Conservation (phyloP, 2,113 vertebrate species). For the Cercopithecus mona region DNA sequence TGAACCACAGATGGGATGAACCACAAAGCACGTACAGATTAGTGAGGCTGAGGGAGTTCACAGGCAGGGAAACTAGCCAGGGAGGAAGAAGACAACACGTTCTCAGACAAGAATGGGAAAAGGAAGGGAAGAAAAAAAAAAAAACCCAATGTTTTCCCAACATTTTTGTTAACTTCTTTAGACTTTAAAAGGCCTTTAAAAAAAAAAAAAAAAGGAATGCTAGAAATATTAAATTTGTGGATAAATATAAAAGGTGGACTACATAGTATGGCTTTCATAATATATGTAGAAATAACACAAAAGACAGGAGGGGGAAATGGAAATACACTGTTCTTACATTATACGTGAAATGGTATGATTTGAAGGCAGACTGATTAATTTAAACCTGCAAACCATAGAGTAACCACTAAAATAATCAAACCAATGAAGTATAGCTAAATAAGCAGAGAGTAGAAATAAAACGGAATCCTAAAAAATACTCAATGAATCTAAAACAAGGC, state of each 20-base stretch:
- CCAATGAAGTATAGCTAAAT: neutral
- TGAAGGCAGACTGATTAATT: neutral
- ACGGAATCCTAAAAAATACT: neutral
- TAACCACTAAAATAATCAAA: neutral
- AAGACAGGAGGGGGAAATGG: neutral
- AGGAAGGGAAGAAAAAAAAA: neutral
- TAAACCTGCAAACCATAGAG: neutral
- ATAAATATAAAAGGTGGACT: neutral
- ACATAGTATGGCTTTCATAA: neutral
- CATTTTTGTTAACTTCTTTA: constrained; percentile 8
- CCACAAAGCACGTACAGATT: neutral
- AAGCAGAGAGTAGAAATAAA: neutral
- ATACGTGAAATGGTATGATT: neutral
- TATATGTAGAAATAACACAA: neutral
- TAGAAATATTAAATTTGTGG: neutral
- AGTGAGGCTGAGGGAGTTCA: neutral
- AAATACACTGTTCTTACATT: neutral
- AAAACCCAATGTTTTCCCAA: neutral
- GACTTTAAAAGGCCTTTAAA: neutral
- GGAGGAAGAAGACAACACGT: neutral
- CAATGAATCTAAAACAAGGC: constrained; percentile 8
- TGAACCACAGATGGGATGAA: neutral
- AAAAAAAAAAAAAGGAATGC: neutral
- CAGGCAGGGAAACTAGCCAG: neutral
- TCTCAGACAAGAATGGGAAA: neutral